phyloP scores from a whole-genome alignment of 2,888 invertebrate genomes.

The Phasia obesa region DNA sequence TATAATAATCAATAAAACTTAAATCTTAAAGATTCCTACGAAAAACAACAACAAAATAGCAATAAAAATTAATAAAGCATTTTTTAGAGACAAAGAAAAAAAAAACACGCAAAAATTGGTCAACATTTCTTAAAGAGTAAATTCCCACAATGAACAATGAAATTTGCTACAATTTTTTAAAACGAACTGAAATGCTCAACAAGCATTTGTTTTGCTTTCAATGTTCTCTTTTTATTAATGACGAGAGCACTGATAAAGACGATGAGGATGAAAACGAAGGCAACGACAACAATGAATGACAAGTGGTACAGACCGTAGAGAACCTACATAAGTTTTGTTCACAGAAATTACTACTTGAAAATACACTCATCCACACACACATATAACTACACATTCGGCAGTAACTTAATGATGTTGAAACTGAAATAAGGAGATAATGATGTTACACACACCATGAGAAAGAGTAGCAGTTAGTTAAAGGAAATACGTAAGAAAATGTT shows the following conservation, averaged over 20 bases:
- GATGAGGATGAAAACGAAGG: slow-evolving; percentile 15
- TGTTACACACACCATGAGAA: not conserved
- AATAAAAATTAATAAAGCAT: slow-evolving; percentile 66
- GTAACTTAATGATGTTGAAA: slow-evolving; percentile 39
- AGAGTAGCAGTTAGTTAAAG: slow-evolving; percentile 18
- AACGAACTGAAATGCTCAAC: slow-evolving; percentile 54
- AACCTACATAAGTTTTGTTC: slow-evolving; percentile 34
- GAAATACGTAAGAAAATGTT: slow-evolving; percentile 19
- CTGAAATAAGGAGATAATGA: slow-evolving; percentile 46
- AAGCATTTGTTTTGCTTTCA: slow-evolving; percentile 43
- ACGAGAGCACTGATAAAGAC: slow-evolving; percentile 18
- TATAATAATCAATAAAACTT: slow-evolving; percentile 52
- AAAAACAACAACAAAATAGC: slow-evolving; percentile 24
- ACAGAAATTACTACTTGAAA: not conserved
- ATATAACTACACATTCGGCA: slow-evolving; percentile 2
- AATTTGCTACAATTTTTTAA: slow-evolving; percentile 5
- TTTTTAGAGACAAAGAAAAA: slow-evolving; percentile 39
- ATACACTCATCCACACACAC: slow-evolving; percentile 11
- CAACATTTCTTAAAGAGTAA: slow-evolving; percentile 52
- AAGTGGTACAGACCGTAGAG: slow-evolving; percentile 51
- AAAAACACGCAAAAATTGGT: not conserved
- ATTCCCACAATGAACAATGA: slow-evolving; percentile 34
- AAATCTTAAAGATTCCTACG: slow-evolving; percentile 48
- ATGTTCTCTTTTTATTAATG: slow-evolving; percentile 20
- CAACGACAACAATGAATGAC: slow-evolving; percentile 58